Conservation (phyloP, 2,888 invertebrate species). For the Scrobipalpa atriplicella region DNA sequence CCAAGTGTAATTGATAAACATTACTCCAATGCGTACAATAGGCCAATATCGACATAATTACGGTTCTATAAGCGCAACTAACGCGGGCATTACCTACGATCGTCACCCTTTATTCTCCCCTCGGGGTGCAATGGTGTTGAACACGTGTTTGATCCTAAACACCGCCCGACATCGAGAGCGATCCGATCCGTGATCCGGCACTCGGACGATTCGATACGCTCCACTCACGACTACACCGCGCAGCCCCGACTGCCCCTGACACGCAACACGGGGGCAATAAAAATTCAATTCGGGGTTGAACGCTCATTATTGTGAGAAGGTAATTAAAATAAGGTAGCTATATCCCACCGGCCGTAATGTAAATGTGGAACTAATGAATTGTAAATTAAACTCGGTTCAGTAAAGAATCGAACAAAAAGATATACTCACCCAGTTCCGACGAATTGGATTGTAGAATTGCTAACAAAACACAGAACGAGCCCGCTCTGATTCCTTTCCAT, state of each 20-base stretch:
- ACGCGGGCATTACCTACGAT: constrained; percentile 69
- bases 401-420: constrained; percentile 16
- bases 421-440: background rate
- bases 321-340: constrained; percentile 32
- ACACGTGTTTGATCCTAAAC: constrained; percentile 76
- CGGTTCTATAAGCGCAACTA: constrained; percentile 58
- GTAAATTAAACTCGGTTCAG: constrained; percentile 16
- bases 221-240: constrained; percentile 30
- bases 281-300: constrained; percentile 43
- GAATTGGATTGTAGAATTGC: constrained; percentile 20
- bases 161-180: constrained; percentile 35
- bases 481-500: constrained; percentile 47
- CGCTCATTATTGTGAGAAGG: constrained; percentile 29
- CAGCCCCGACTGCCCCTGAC: constrained; percentile 36
- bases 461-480: constrained; percentile 19
- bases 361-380: constrained; percentile 16
- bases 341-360: constrained; percentile 9
- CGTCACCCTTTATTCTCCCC: constrained; percentile 57
- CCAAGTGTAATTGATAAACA: constrained; percentile 11
- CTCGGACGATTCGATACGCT: constrained; percentile 67
- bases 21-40: constrained; percentile 27
- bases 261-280: constrained; percentile 62
- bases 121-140: constrained; percentile 62
- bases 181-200: constrained; percentile 49
- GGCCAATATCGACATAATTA: constrained; percentile 24